Percentiles rank a stretch among this genome's conserved stretches.
These are phyloP conservation scores for Idaea aversata DNA, from an alignment of 2,888 invertebrate species.

Conservation along the genomic window DNA sequence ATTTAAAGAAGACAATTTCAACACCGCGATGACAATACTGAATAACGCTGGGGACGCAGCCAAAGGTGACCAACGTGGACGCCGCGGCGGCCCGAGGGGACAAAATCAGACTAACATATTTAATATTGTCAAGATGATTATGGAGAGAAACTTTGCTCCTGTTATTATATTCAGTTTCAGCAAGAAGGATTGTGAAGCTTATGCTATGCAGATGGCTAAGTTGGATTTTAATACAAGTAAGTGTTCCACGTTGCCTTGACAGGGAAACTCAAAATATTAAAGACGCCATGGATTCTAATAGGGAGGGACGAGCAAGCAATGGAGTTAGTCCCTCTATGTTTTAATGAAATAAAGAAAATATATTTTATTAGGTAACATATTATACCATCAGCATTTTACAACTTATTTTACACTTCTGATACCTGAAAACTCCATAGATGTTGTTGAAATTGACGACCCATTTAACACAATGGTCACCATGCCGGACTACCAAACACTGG, in stretches of 20 bases:
- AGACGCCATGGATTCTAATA: too few relatives aligned
- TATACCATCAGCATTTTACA: too few relatives aligned
- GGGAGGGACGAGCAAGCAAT: too few relatives aligned
- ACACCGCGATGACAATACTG: conserved; percentile 96
- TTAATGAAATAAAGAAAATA: too few relatives aligned
- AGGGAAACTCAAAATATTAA: background rate
- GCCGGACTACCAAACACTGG: too few relatives aligned
- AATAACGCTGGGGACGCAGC: conserved; percentile 90
- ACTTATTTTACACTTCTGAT: too few relatives aligned
- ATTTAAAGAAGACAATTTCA: conserved; percentile 98
- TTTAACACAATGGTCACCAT: too few relatives aligned
- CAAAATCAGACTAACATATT: conserved; percentile 91
- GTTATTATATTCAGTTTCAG: conserved; percentile 99
- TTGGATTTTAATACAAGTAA: conserved; percentile 96
- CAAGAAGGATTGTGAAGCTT: conserved; percentile 98
- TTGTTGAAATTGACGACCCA: too few relatives aligned
- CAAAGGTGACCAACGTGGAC: conserved; percentile 89
- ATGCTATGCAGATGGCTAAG: conserved; percentile 98
- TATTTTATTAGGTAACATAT: too few relatives aligned
- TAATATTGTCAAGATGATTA: conserved; percentile 99
- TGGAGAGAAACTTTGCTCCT: conserved; percentile 98
- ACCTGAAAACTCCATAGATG: too few relatives aligned
- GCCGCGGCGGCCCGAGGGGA: conserved; percentile 85
- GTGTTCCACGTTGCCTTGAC: conserved; percentile 23
- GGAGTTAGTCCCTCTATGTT: too few relatives aligned